Percentiles rank a stretch among this genome's conserved stretches.
Conservation (phyloP, 2,113 vertebrate species). For the Gallinago jamesoni region DNA sequence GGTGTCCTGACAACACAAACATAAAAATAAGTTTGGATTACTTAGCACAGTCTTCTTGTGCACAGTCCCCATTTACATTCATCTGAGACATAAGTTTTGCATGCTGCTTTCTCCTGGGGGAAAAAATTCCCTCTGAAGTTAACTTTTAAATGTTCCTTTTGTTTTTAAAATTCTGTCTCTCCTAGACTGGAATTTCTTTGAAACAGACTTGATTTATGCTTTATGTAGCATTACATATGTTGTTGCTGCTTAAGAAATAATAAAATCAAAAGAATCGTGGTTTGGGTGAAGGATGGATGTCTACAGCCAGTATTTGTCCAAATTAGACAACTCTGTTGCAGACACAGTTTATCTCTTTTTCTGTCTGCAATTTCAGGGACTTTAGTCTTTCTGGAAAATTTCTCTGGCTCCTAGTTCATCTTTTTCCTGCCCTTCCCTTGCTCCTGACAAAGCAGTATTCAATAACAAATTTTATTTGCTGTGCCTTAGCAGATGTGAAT, state of each 20-base stretch:
- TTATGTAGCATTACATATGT: not conserved
- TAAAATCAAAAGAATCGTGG: not conserved
- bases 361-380: not conserved
- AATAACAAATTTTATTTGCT: not conserved
- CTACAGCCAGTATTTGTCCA: not conserved
- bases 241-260: not conserved
- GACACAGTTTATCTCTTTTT: not conserved
- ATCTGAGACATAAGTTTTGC: not conserved
- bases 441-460: not conserved
- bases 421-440: not conserved
- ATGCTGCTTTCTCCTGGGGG: fast-evolving
- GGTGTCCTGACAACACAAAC: conserved; percentile 58
- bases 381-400: not conserved
- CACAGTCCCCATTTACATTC: conserved; percentile 26
- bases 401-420: not conserved
- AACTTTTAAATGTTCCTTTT: not conserved
- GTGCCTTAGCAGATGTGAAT: not conserved
- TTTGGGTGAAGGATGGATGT: not conserved
- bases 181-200: not conserved
- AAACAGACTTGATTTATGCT: not conserved
- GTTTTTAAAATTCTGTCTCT: not conserved
- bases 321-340: not conserved
- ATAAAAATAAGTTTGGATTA: conserved; percentile 42
- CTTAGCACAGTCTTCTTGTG: conserved; percentile 22
- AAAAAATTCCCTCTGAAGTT: not conserved